Conservation (phyloP, 2,888 invertebrate genomes). For the Chrysopilus asiliformis region DNA sequence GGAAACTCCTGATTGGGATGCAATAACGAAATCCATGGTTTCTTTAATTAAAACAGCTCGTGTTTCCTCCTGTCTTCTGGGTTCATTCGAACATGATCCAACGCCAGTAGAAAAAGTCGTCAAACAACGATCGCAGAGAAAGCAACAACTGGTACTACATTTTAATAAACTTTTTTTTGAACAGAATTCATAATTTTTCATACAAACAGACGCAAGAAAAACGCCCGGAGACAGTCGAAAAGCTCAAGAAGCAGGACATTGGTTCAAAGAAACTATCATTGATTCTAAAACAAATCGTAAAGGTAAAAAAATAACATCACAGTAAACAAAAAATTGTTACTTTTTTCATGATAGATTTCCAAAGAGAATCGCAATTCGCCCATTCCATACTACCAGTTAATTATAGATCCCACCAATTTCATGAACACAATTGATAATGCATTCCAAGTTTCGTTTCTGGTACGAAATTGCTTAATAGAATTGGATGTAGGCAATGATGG, state of each 20-base stretch:
- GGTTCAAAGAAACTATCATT: conserved; percentile 42
- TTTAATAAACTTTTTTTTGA: no score
- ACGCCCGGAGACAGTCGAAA: conserved; percentile 37
- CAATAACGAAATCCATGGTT: conserved; percentile 18
- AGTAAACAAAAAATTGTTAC: not conserved
- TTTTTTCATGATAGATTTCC: conserved; percentile 18
- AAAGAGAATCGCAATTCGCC: conserved; percentile 32
- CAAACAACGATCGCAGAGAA: no score
- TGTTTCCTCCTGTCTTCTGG: conserved; percentile 25
- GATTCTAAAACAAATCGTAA: conserved; percentile 36
- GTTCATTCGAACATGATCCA: conserved; percentile 26
- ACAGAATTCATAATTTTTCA: not conserved
- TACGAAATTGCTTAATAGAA: conserved; percentile 39
- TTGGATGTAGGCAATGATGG: conserved; percentile 34
- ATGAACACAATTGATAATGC: conserved; percentile 45
- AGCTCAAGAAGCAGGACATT: conserved; percentile 39
- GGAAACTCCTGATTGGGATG: conserved; percentile 23
- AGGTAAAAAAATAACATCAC: conserved; percentile 18
- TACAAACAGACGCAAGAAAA: conserved; percentile 28
- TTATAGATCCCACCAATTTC: conserved; percentile 42
- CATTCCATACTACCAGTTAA: conserved; percentile 42
- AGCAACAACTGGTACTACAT: no score
- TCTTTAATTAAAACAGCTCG: conserved; percentile 17
- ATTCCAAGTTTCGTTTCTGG: conserved; percentile 44
- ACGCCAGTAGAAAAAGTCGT: conserved; percentile 22